Conservation (phyloP, 2,888 invertebrate genomes). For the Drymonia ruficornis region DNA sequence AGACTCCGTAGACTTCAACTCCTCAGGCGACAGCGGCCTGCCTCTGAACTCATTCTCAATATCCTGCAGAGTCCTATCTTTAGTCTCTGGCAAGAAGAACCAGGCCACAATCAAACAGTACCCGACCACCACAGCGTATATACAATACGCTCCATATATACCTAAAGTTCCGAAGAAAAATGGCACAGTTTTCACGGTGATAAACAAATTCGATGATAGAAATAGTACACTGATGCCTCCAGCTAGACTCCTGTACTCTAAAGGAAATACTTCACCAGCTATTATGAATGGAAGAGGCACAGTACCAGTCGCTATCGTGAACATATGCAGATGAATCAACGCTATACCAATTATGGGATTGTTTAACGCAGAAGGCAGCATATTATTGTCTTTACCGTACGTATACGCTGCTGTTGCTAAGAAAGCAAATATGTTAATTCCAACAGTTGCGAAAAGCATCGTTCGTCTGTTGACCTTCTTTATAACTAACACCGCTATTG, state of each 20-base stretch:
- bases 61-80: constrained; percentile 65
- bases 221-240: constrained; percentile 64
- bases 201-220: constrained; percentile 58
- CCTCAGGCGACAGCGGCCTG: constrained; percentile 49
- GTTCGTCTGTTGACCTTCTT: constrained; percentile 54
- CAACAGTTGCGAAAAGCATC: constrained; percentile 52
- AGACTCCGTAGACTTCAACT: constrained; percentile 55
- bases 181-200: constrained; percentile 60
- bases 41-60: constrained; percentile 68
- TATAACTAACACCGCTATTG: constrained; percentile 51
- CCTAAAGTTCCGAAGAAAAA: constrained; percentile 53
- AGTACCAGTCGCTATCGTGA: constrained; percentile 82
- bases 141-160: constrained; percentile 56
- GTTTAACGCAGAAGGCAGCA: constrained; percentile 49
- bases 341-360: constrained; percentile 54
- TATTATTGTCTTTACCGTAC: constrained; percentile 43
- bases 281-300: constrained; percentile 88
- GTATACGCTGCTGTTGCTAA: constrained; percentile 52
- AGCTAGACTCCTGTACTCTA: constrained; percentile 84
- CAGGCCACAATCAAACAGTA: constrained; percentile 57
- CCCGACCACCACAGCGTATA: constrained; percentile 55
- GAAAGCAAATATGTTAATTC: constrained; percentile 45
- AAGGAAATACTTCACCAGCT: constrained; percentile 87
- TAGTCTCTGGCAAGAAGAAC: constrained; percentile 65
- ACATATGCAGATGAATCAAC: constrained; percentile 70